Evolutionary conservation across 2,888 invertebrate genomes (phyloP).

Genomic region (Eugnorisma glareosa): DNA sequence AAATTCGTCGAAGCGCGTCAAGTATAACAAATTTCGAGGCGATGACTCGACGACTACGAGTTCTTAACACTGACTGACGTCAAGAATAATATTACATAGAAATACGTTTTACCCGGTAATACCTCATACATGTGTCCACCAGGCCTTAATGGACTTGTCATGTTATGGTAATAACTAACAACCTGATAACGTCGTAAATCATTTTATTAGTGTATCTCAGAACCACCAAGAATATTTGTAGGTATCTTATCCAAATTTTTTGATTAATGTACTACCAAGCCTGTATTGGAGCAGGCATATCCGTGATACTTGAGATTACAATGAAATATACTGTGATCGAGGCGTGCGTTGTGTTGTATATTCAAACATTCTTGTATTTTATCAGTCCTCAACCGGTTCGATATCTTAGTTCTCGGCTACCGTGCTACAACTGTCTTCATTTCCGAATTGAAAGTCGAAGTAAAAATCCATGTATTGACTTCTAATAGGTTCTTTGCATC

Average conservation of each 20-base stretch:
- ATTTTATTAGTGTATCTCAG: slow-evolving; percentile 79
- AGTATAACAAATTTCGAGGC: slow-evolving; percentile 80
- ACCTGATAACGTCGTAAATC: slow-evolving; percentile 84
- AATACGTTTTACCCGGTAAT: slow-evolving; percentile 73
- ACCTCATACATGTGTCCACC: slow-evolving; percentile 79
- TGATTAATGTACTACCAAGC: slow-evolving; percentile 78
- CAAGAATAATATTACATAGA: slow-evolving; percentile 74
- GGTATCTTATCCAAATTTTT: slow-evolving; percentile 78
- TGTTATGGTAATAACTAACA: slow-evolving; percentile 88
- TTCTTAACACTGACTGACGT: slow-evolving; percentile 71
- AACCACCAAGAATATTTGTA: slow-evolving; percentile 58
- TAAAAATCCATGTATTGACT: slow-evolving; percentile 50
- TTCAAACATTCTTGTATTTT: slow-evolving; percentile 59
- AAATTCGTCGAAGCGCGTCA: slow-evolving; percentile 78
- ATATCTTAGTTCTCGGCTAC: slow-evolving; percentile 62
- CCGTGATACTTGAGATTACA: slow-evolving; percentile 76
- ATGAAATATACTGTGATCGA: slow-evolving; percentile 77
- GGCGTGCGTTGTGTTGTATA: slow-evolving; percentile 58
- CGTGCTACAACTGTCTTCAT: slow-evolving; percentile 56
- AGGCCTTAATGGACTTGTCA: slow-evolving; percentile 88
- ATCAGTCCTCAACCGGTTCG: slow-evolving; percentile 65
- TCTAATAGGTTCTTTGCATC: slow-evolving; percentile 44
- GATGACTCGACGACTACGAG: slow-evolving; percentile 78
- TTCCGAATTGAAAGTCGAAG: slow-evolving; percentile 45
- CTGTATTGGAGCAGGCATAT: slow-evolving; percentile 65